Conservation (phyloP, 2,888 invertebrate genomes). For the Xylota sylvarum region DNA sequence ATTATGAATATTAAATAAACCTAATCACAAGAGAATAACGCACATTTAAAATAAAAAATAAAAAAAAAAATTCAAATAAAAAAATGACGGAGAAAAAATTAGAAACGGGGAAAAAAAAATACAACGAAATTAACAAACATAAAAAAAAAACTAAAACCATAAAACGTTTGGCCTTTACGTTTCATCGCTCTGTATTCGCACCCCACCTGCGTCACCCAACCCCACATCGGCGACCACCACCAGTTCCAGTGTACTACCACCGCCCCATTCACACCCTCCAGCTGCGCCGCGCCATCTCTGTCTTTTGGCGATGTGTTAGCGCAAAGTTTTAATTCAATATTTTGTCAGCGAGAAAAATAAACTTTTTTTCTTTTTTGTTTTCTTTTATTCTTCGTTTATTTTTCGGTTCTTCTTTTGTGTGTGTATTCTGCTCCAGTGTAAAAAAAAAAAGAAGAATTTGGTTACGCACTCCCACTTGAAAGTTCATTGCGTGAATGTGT, state of each 20-base stretch:
- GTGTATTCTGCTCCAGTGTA: neutral
- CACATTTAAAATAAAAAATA: conserved; percentile 13
- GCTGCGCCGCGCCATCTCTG: conserved; percentile 7
- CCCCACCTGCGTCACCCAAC: conserved; percentile 25
- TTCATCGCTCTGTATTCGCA: conserved; percentile 37
- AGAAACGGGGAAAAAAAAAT: conserved; percentile 2
- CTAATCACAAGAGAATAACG: conserved; percentile 48
- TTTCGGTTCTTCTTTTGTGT: neutral
- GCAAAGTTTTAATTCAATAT: conserved; percentile 66
- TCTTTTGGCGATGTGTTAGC: conserved; percentile 22
- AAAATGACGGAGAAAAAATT: conserved; percentile 1
- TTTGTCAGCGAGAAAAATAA: conserved; percentile 58
- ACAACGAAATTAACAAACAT: conserved; percentile 41
- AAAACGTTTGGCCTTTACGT: conserved; percentile 52
- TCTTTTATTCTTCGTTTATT: conserved; percentile 11
- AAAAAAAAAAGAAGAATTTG: conserved; percentile 5
- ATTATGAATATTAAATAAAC: conserved; percentile 47
- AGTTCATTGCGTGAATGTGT: conserved; percentile 23
- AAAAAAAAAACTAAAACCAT: conserved; percentile 45
- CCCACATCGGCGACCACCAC: neutral
- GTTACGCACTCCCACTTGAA: conserved; percentile 57
- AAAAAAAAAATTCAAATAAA: conserved; percentile 14
- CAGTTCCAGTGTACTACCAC: neutral
- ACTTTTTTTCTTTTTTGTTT: conserved; percentile 29
- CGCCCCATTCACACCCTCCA: conserved; percentile 6